phyloP scores from a whole-genome alignment of 2,888 invertebrate species.

The Cephus spinipes region DNA sequence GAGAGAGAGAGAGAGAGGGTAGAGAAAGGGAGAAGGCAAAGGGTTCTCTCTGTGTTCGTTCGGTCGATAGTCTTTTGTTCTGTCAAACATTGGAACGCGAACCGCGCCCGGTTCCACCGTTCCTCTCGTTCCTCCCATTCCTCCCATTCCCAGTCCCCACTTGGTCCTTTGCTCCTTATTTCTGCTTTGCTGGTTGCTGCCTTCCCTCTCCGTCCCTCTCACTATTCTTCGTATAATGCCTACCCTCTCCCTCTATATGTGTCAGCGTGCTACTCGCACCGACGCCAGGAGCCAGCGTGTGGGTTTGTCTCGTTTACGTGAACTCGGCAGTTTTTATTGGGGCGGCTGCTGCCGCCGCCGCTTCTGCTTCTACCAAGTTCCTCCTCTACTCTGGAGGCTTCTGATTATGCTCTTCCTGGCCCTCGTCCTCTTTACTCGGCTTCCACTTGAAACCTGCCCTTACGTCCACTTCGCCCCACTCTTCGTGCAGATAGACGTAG shows the following conservation, averaged over 20 bases:
- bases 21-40: constrained; percentile 7
- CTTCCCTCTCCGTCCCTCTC: constrained; percentile 3
- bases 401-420: constrained; percentile 12
- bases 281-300: constrained; percentile 13
- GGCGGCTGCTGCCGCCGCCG: constrained; percentile 50
- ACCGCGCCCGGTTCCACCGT: constrained; percentile 49
- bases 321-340: constrained; percentile 59
- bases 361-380: constrained; percentile 24
- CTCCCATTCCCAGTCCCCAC: constrained; percentile 8
- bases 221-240: too few relatives aligned
- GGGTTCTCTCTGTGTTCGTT: constrained; percentile 19
- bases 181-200: constrained; percentile 5
- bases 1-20: constrained; percentile 12
- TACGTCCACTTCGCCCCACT: neutral
- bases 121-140: constrained; percentile 5
- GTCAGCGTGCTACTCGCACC: constrained; percentile 31
- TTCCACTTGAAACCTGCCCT: too few relatives aligned
- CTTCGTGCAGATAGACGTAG: constrained; percentile 13
- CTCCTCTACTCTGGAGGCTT: constrained; percentile 21
- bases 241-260: constrained; percentile 9
- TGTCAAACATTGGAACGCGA: constrained; percentile 63
- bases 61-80: constrained; percentile 64
- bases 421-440: constrained; percentile 7
- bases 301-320: constrained; percentile 28
- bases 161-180: neutral